These are phyloP conservation scores for Cephalopterus ornatus DNA, from an alignment of 2,113 vertebrate genomes.

Conservation along the genomic window DNA sequence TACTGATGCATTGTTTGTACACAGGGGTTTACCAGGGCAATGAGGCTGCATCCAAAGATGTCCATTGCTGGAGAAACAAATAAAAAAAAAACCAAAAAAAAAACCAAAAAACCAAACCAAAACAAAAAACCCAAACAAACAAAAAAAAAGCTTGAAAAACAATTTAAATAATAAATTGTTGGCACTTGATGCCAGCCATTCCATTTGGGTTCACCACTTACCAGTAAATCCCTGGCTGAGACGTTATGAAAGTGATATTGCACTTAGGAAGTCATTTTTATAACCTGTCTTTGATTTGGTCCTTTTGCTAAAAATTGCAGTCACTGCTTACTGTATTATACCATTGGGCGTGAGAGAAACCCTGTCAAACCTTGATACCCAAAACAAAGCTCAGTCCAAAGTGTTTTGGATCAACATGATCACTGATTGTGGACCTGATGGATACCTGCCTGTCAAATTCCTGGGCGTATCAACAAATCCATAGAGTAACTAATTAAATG, in stretches of 20 bases:
- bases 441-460: background rate
- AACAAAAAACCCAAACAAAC: background rate
- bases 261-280: slow-evolving; percentile 80
- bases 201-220: slow-evolving; percentile 63
- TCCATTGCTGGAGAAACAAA: slow-evolving; percentile 44
- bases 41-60: slow-evolving; percentile 50
- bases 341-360: slow-evolving; percentile 86
- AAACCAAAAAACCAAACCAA: background rate
- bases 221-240: slow-evolving; percentile 77
- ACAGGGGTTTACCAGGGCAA: slow-evolving; percentile 71
- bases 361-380: background rate
- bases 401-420: background rate
- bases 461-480: background rate
- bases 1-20: slow-evolving; percentile 66
- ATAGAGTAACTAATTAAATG: background rate
- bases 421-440: background rate
- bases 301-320: slow-evolving; percentile 82
- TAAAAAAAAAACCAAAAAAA: background rate
- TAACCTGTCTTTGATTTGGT: slow-evolving; percentile 79
- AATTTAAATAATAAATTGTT: background rate
- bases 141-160: background rate
- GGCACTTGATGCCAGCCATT: slow-evolving; percentile 41
- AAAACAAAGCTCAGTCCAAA: background rate
- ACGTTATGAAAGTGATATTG: slow-evolving; percentile 72
- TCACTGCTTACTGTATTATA: slow-evolving; percentile 85